phyloP scores from a whole-genome alignment of 2,113 vertebrate species.

The Xenopus tropicalis region DNA sequence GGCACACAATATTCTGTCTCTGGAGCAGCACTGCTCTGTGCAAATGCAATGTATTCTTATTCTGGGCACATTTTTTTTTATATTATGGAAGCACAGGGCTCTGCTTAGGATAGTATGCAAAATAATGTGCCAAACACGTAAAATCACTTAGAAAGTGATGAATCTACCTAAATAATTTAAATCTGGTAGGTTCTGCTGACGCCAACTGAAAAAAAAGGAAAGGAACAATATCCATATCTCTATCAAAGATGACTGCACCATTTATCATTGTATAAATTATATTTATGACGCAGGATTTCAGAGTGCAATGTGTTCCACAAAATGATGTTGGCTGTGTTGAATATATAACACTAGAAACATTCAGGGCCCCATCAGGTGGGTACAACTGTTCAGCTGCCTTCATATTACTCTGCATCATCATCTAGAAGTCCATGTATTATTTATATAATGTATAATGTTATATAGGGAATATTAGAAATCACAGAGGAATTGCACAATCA shows the following conservation, averaged over 20 bases:
- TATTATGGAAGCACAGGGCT: background rate
- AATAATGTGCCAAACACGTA: constrained; percentile 25
- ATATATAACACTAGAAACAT: too few species aligned
- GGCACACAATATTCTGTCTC: background rate
- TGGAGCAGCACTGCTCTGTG: background rate
- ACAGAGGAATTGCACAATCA: too few species aligned
- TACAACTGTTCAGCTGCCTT: too few species aligned
- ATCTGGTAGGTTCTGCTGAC: constrained; percentile 20
- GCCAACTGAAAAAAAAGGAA: background rate
- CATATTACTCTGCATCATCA: too few species aligned
- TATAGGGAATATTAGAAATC: too few species aligned
- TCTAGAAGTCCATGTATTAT: too few species aligned
- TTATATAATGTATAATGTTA: too few species aligned
- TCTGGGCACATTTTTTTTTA: background rate
- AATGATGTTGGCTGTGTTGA: too few species aligned
- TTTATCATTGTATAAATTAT: too few species aligned
- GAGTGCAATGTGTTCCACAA: too few species aligned
- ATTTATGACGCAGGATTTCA: too few species aligned
- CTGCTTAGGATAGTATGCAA: background rate
- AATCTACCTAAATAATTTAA: constrained; percentile 32
- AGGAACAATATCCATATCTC: background rate
- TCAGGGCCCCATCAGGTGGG: too few species aligned
- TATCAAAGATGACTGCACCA: background rate
- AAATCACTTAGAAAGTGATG: constrained; percentile 30
- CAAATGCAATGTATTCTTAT: background rate